Conservation (phyloP, 2,888 invertebrate genomes). For the Tenthredo livida region DNA sequence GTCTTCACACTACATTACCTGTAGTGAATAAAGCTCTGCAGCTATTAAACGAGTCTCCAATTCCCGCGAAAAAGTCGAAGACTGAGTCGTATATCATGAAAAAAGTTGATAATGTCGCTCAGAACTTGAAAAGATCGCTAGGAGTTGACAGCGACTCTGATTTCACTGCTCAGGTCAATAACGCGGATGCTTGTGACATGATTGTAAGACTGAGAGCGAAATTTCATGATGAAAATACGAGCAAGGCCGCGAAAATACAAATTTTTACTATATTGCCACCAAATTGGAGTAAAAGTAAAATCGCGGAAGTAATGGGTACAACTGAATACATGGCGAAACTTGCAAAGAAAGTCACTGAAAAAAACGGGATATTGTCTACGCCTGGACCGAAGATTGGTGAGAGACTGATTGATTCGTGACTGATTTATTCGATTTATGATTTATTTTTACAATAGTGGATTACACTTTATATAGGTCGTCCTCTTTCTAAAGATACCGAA, state of each 20-base stretch:
- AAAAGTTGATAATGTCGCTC: background rate
- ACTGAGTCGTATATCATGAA: background rate
- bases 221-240: constrained; percentile 52
- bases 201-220: constrained; percentile 51
- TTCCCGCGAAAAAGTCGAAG: background rate
- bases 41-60: background rate
- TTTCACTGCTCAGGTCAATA: no score
- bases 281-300: constrained; percentile 56
- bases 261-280: constrained; percentile 57
- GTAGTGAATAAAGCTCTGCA: no score
- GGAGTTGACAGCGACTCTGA: no score
- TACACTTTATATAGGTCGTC: constrained; percentile 21
- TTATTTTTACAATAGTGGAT: no score
- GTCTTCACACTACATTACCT: background rate
- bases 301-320: constrained; percentile 55
- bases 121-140: background rate
- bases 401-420: background rate
- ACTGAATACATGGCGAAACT: constrained; percentile 51
- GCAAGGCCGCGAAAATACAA: constrained; percentile 55
- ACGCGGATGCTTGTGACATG: no score
- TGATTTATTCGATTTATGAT: background rate
- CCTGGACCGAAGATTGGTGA: constrained; percentile 49
- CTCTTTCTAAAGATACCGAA: constrained; percentile 52
- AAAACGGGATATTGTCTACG: no score
- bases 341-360: constrained; percentile 47